Base-by-base conservation (phyloP, 2,113 vertebrate species). In the Scomber colias region DNA sequence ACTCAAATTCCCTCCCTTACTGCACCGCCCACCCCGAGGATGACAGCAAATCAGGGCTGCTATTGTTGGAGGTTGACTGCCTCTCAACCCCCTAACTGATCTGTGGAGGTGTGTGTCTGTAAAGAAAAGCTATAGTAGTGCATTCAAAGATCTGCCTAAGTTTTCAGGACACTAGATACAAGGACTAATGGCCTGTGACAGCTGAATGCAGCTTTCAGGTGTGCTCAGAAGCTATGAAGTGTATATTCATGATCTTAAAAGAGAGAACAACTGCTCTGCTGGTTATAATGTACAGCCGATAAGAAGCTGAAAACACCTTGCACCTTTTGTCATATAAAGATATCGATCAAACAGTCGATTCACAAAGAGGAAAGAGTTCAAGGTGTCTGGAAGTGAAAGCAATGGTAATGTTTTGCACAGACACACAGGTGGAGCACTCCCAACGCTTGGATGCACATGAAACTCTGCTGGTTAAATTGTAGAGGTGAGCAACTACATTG, bases 61-160 rank as follows among this genome's bases (percentile, higher is more conserved):
- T 56, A 40, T 71, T 81, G 71, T 71, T 68, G 35, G 30, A 65
- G 31, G 40, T 13, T 77, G 73, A 71, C 74, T 85, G 72, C 80
- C 66, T 77, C 46, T 79, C 68, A 44, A 27, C 74, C 24, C 51
- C 55, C n/a, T 51, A 45, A 19, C 46, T 56, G 61, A 82, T 82
- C 53, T 71, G 17, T 53, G 40, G 70, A n/a, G 60, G 21, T 67
- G 60, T 67, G 53, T 49, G 50, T 71, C 15, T 24, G 60, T 44
- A 69, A 76, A 64, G 46, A 55, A 3, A 66, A 81, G 46, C 21
- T 44, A 15, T 57, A 69, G 57, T 48, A 27, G n/a, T 21, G 5
- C 45, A 64, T 51, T 60, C 57, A 70, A 62, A 73, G 56, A 80
- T 48, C 30, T 51, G 81, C 79, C 70, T 64, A 51, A 51, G 74